Conservation (phyloP, 2,797 vertebrate species). For the Bryconaethiops microstoma region DNA sequence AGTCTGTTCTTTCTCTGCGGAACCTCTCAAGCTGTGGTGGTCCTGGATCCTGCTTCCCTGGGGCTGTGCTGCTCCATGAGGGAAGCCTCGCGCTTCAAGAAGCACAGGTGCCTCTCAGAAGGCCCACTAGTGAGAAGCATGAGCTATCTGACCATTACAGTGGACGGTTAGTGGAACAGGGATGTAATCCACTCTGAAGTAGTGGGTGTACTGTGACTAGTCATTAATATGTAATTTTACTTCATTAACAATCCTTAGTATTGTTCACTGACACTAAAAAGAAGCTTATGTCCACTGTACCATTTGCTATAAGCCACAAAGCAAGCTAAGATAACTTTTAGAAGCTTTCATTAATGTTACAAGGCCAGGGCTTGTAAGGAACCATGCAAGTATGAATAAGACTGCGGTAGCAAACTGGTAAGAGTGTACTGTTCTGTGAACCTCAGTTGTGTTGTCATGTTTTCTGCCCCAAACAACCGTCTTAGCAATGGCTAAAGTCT, state of each 20-base stretch:
- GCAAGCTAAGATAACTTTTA: neutral
- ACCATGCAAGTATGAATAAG: too few species aligned
- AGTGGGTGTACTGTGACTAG: neutral
- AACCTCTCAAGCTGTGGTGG: neutral
- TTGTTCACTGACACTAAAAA: neutral
- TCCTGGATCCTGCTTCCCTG: slow-evolving; percentile 24
- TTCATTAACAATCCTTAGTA: neutral
- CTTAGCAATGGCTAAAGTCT: neutral
- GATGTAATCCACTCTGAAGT: neutral
- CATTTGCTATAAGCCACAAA: neutral
- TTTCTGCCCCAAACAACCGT: too few species aligned
- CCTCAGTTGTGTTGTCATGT: neutral
- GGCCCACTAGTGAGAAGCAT: slow-evolving; percentile 62
- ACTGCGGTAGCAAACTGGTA: too few species aligned
- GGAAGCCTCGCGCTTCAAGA: slow-evolving; percentile 52
- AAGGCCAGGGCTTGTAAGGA: too few species aligned
- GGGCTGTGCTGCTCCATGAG: slow-evolving; percentile 46
- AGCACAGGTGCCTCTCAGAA: slow-evolving; percentile 61
- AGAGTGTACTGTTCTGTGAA: neutral
- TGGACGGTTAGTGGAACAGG: slow-evolving; percentile 47
- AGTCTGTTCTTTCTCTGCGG: slow-evolving; percentile 12
- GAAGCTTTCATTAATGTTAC: neutral
- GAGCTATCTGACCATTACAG: slow-evolving; percentile 55
- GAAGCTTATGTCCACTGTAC: neutral
- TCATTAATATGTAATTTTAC: neutral